Percentiles rank a stretch among this genome's conserved stretches.
phyloP scores from a whole-genome alignment of 1,140 invertebrate species.

The Lordiphosa mommai region DNA sequence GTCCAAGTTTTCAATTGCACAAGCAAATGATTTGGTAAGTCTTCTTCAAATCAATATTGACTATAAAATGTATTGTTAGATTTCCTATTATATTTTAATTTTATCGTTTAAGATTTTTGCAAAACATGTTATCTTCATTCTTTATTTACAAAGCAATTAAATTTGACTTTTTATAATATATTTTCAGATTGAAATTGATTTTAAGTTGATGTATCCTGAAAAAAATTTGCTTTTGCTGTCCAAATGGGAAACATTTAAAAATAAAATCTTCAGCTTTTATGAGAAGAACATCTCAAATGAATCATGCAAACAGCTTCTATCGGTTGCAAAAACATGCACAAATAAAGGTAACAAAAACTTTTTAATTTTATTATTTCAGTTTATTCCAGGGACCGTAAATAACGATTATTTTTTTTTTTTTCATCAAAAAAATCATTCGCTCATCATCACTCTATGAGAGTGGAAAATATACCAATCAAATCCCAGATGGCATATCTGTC shows the following conservation, averaged over 20 bases:
- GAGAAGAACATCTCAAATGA: neutral
- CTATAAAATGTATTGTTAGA: no score
- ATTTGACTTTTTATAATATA: neutral
- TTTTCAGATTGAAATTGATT: neutral
- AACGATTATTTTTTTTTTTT: no score
- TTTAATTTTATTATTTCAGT: neutral
- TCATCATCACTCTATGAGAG: no score
- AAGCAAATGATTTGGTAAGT: neutral
- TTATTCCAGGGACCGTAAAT: no score
- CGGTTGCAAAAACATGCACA: neutral
- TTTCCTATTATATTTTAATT: no score
- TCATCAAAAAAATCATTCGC: no score
- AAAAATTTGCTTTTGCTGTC: neutral
- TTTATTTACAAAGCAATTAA: no score
- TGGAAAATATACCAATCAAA: no score
- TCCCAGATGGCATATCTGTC: no score
- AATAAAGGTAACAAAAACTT: neutral
- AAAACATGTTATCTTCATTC: no score
- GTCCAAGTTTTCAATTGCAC: neutral
- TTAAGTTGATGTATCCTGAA: neutral
- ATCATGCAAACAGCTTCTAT: neutral
- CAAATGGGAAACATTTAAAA: constrained; percentile 1
- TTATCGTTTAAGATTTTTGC: no score
- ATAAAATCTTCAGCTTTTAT: neutral
- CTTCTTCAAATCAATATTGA: no score